These are phyloP conservation scores for Pipistrellus kuhlii DNA, from an alignment of 2,797 vertebrate species.

Conservation along the genomic window DNA sequence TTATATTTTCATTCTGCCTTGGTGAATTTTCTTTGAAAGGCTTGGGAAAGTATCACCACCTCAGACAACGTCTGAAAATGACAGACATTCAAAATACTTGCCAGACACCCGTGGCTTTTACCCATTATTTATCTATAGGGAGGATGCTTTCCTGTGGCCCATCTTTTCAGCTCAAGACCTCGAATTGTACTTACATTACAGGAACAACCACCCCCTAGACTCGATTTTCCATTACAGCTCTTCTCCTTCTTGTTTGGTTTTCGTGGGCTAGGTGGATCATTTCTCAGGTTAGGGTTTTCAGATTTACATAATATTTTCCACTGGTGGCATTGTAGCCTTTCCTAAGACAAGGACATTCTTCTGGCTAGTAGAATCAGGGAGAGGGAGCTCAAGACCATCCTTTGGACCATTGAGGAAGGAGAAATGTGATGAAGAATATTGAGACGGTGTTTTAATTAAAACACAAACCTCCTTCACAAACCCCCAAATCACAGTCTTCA, in stretches of 20 bases:
- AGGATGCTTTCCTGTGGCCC: neutral
- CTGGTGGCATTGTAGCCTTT: constrained; percentile 45
- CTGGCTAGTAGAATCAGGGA: neutral
- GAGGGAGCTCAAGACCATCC: neutral
- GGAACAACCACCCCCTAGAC: neutral
- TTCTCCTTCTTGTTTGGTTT: constrained; percentile 54
- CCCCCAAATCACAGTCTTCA: neutral
- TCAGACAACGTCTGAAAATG: neutral
- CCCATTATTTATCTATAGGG: neutral
- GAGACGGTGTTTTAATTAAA: neutral
- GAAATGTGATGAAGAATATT: neutral
- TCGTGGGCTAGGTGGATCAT: constrained; percentile 24
- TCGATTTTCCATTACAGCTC: constrained; percentile 28
- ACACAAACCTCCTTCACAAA: rapidly evolving
- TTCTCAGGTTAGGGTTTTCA: constrained; percentile 54
- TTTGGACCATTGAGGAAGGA: neutral
- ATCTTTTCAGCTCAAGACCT: neutral
- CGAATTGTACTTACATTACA: neutral
- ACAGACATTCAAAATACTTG: neutral
- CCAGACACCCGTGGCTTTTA: neutral
- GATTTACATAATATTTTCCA: constrained; percentile 53
- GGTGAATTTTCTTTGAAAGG: constrained; percentile 65
- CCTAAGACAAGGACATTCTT: neutral
- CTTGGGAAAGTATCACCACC: constrained; percentile 27
- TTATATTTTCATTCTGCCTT: constrained; percentile 31